These are phyloP conservation scores for Uria lomvia DNA, from an alignment of 2,113 vertebrate species.

Conservation along the genomic window DNA sequence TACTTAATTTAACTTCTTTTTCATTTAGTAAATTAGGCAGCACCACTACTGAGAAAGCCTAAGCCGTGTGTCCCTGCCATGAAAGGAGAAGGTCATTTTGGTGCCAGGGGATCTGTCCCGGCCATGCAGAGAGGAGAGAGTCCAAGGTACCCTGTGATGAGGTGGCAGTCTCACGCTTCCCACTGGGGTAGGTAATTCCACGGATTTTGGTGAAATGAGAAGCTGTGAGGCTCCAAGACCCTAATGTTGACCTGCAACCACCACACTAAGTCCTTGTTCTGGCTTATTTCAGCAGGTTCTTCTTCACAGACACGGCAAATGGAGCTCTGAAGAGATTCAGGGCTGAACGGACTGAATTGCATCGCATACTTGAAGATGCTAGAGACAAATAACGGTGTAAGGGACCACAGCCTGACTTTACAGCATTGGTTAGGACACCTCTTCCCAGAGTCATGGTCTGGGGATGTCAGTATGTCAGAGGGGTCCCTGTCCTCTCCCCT, in stretches of 20 bases:
- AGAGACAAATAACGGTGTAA: rapidly evolving
- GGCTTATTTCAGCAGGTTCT: not conserved
- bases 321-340: not conserved
- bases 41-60: not conserved
- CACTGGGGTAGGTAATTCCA: not conserved
- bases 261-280: not conserved
- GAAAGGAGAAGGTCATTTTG: not conserved
- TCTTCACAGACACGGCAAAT: not conserved
- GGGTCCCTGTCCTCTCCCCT: not conserved
- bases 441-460: not conserved
- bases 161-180: not conserved
- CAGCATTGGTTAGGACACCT: rapidly evolving
- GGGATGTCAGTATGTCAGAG: not conserved
- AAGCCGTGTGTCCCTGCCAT: not conserved
- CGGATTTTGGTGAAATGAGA: not conserved
- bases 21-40: not conserved
- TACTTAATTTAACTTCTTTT: not conserved
- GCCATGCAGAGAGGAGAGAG: not conserved
- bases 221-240: not conserved
- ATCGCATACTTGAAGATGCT: not conserved
- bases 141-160: not conserved
- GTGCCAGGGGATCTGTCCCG: not conserved
- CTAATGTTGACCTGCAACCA: not conserved
- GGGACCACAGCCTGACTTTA: not conserved
- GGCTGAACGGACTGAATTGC: rapidly evolving